Evolutionary conservation across 2,888 invertebrate species (phyloP).

Genomic region (Xestia rhomboidea): DNA sequence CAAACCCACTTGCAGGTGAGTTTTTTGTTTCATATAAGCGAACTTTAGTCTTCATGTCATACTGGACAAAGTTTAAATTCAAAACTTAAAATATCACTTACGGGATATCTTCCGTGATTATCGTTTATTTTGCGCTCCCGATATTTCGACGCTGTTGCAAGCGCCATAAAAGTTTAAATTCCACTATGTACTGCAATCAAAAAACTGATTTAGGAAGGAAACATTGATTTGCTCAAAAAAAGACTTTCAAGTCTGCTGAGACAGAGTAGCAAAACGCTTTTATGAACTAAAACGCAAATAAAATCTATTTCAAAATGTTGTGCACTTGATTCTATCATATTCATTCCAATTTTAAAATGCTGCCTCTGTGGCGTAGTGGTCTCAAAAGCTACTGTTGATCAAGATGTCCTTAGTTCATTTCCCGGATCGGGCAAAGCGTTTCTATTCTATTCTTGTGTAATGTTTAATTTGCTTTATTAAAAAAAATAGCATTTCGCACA

Average conservation of each 20-base stretch:
- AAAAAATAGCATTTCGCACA: neutral
- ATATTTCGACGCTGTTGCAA: too few species aligned
- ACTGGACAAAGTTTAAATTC: neutral
- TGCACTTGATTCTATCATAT: too few species aligned
- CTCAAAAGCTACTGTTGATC: neutral
- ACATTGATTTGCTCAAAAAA: neutral
- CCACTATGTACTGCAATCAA: conserved; percentile 3
- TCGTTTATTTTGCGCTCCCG: too few species aligned
- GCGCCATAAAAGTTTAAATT: conserved; percentile 11
- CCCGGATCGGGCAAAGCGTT: too few species aligned
- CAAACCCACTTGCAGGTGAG: conserved; percentile 86
- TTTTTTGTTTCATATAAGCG: neutral
- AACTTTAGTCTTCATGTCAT: neutral
- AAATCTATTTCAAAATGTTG: too few species aligned
- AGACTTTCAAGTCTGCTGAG: too few species aligned
- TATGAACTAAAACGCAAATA: too few species aligned
- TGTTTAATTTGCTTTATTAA: neutral
- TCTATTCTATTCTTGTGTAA: neutral
- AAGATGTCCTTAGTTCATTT: too few species aligned
- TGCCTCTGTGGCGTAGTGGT: neutral
- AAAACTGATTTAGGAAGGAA: neutral
- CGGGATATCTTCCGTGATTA: too few species aligned
- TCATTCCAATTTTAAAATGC: neutral
- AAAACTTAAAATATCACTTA: too few species aligned
- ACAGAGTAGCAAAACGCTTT: neutral